These are phyloP conservation scores for Trichogramma dendrolimi DNA, from an alignment of 2,888 invertebrate genomes.

Conservation along the genomic window DNA sequence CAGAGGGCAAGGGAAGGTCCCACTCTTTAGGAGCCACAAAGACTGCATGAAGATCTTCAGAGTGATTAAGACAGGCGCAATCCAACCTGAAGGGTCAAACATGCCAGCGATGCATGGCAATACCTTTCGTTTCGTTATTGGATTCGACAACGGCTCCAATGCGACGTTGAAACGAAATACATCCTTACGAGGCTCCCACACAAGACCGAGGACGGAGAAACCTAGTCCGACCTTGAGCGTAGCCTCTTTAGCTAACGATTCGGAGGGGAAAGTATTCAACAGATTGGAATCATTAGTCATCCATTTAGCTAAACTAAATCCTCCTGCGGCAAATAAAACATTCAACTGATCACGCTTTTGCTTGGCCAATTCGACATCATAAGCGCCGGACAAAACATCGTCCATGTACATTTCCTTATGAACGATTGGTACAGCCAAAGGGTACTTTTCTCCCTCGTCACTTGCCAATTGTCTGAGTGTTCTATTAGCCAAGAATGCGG, in stretches of 20 bases:
- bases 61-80: slow-evolving; percentile 4
- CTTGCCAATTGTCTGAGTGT: not conserved
- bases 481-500: not conserved
- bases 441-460: not conserved
- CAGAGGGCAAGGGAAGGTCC: not conserved
- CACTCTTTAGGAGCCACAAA: slow-evolving; percentile 2
- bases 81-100: slow-evolving; percentile 9
- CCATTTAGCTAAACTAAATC: no score
- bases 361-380: not conserved
- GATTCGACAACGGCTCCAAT: not conserved
- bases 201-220: not conserved
- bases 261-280: no score
- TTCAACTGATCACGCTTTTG: no score
- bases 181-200: slow-evolving; percentile 2
- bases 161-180: no score
- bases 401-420: not conserved
- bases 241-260: no score
- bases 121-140: slow-evolving; percentile 1
- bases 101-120: not conserved
- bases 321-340: no score
- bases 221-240: no score
- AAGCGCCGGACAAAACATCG: slow-evolving; percentile 1
- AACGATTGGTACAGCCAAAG: not conserved
- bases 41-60: slow-evolving; percentile 9
- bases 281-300: no score